Conservation (phyloP, 2,797 vertebrate genomes). For the Orestias chungarensis region DNA sequence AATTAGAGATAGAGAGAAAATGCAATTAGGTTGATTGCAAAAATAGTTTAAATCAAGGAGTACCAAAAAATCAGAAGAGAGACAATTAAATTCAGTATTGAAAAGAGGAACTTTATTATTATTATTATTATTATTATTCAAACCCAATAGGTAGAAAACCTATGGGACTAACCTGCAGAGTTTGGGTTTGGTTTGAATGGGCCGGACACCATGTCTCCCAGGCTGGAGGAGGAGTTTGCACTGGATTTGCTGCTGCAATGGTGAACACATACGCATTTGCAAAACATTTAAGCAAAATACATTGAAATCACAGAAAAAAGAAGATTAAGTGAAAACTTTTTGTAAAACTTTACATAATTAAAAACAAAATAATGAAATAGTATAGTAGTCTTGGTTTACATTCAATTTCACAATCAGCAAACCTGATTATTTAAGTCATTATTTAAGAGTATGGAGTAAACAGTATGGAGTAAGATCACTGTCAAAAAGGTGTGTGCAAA, state of each 20-base stretch:
- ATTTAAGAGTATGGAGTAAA: no score
- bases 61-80: background rate
- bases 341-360: background rate
- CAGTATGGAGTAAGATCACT: no score
- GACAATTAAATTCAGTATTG: constrained; percentile 6
- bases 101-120: no score
- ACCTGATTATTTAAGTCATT: background rate
- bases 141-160: background rate
- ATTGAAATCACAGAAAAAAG: background rate
- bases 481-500: no score
- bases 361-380: no score
- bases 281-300: constrained; percentile 1
- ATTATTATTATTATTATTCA: constrained; percentile 1
- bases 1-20: constrained; percentile 56
- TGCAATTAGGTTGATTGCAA: constrained; percentile 8
- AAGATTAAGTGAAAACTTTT: background rate
- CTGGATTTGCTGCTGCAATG: constrained; percentile 87
- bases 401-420: background rate
- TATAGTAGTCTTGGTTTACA: background rate
- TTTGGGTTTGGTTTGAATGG: constrained; percentile 93
- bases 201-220: constrained; percentile 98
- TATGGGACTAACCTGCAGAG: constrained; percentile 83
- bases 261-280: constrained; percentile 19
- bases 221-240: constrained; percentile 96
- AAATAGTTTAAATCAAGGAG: background rate